These are phyloP conservation scores for Chymomyza amoena DNA, from an alignment of 2,888 invertebrate genomes.

Conservation along the genomic window DNA sequence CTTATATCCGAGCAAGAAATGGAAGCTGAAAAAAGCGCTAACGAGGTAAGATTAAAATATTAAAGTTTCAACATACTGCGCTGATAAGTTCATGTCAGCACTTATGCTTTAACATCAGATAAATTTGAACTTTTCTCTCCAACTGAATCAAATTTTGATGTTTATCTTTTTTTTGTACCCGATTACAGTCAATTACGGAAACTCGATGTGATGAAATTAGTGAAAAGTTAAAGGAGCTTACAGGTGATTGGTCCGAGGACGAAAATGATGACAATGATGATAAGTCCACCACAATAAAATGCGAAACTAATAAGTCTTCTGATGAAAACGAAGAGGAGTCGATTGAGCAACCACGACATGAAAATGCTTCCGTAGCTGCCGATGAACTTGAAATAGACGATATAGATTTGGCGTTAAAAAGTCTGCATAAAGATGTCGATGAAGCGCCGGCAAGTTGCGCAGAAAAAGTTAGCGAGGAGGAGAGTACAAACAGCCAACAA, in stretches of 20 bases:
- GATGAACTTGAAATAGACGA: slow-evolving; percentile 60
- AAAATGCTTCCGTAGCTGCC: slow-evolving; percentile 21
- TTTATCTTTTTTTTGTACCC: not conserved
- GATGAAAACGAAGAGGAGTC: slow-evolving; percentile 68
- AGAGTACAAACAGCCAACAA: slow-evolving; percentile 27
- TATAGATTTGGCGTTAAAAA: slow-evolving; percentile 69
- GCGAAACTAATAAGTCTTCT: slow-evolving; percentile 61
- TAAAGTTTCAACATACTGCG: no score
- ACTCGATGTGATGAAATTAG: slow-evolving; percentile 74
- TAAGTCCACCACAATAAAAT: slow-evolving; percentile 29
- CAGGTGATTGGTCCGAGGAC: slow-evolving; percentile 78
- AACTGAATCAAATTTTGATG: not conserved
- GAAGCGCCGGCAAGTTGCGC: slow-evolving; percentile 28
- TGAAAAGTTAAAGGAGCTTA: slow-evolving; percentile 75
- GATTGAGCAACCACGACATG: slow-evolving; percentile 59
- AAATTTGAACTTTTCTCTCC: not conserved
- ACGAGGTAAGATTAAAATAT: slow-evolving; percentile 64
- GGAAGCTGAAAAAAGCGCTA: slow-evolving; percentile 55
- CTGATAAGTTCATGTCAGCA: no score
- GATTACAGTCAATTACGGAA: slow-evolving; percentile 48
- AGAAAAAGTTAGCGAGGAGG: slow-evolving; percentile 28
- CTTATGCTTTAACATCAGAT: not conserved
- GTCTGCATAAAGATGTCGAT: slow-evolving; percentile 60
- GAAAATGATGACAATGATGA: slow-evolving; percentile 72
- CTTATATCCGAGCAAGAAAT: slow-evolving; percentile 74